Percentiles rank a stretch among this genome's conserved stretches.
phyloP scores from a whole-genome alignment of 2,113 vertebrate genomes.

The Sarotherodon lohbergeri region DNA sequence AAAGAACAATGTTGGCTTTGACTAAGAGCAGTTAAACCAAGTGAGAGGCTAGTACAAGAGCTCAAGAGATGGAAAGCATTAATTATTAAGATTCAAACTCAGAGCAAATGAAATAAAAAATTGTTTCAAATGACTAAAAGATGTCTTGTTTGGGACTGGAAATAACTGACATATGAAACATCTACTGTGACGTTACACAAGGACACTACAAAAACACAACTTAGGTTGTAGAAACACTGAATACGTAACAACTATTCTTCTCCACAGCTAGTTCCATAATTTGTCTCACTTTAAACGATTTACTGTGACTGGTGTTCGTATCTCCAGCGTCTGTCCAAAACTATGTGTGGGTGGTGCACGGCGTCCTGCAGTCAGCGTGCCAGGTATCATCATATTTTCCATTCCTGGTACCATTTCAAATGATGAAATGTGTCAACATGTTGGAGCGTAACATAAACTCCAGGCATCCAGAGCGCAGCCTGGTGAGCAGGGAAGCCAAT shows the following conservation, averaged over 20 bases:
- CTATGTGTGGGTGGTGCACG: neutral
- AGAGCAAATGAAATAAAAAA: conserved; percentile 3
- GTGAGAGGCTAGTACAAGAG: conserved; percentile 6
- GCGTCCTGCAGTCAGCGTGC: neutral
- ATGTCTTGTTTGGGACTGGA: neutral
- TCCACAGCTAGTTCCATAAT: neutral
- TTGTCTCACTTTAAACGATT: neutral
- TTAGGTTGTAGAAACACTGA: neutral
- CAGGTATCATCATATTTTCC: conserved; percentile 46
- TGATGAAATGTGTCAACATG: conserved; percentile 44
- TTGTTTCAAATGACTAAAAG: neutral
- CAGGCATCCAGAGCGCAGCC: conserved; percentile 18
- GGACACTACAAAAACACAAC: neutral
- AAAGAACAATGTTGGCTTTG: neutral
- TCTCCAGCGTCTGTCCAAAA: neutral
- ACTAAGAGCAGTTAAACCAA: conserved; percentile 24
- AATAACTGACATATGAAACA: neutral
- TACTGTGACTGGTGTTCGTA: neutral
- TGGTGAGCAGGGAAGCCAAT: neutral
- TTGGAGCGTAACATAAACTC: conserved; percentile 29
- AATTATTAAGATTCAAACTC: conserved; percentile 38
- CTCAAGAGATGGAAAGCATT: neutral
- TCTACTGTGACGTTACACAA: neutral
- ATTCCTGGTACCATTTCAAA: conserved; percentile 22
- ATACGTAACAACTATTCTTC: neutral